Evolutionary conservation across 2,888 invertebrate genomes (phyloP), one percentile per base, ranked within the genome.

Genomic region (Digitonthophagus gazella): DNA sequence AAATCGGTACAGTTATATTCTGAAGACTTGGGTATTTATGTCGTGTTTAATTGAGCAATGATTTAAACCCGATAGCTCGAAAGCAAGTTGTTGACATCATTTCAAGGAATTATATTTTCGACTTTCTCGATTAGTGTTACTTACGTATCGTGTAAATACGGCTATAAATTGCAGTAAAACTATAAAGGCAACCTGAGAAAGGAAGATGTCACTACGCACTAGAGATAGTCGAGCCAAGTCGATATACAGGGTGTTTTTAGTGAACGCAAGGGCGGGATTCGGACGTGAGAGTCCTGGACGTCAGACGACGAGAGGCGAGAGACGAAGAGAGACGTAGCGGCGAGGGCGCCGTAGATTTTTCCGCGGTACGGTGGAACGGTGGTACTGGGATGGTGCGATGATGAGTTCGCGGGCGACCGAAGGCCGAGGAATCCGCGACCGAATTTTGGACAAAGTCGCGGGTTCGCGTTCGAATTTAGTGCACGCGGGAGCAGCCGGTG

Each of bases 331-430:
- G 66, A 66, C 69, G 69, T 66, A 44, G 28, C 6, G n/a, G n/a
- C n/a, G n/a, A n/a, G n/a, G n/a, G n/a, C n/a, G n/a, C n/a, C n/a
- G n/a, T n/a, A n/a, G n/a, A n/a, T n/a, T n/a, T n/a, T n/a, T n/a
- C 67, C 64, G 69, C 28, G 64, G 71, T 69, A 71, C 71, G 69
- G 71, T 69, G 72, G 72, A 69, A 69, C 65, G 67, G 18, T 19
- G 61, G 69, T 70, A 71, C 8, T 8, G 68, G 67, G 71, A 69
- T 72, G 69, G 69, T 44, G 28, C 28, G 28, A 44, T 8, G 28
- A 44, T 44, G 28, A 11, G 71, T 72, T 72, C 61, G 61, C 71
- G 65, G 70, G 68, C 71, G 28, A 44, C 28, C 28, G 28, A 44
- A 44, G 28, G 28, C 11, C 28, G 6, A 6, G 28, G 28, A 44